These are phyloP conservation scores for Dyspetes luteomarginatus DNA, from an alignment of 2,888 invertebrate genomes.

Conservation along the genomic window DNA sequence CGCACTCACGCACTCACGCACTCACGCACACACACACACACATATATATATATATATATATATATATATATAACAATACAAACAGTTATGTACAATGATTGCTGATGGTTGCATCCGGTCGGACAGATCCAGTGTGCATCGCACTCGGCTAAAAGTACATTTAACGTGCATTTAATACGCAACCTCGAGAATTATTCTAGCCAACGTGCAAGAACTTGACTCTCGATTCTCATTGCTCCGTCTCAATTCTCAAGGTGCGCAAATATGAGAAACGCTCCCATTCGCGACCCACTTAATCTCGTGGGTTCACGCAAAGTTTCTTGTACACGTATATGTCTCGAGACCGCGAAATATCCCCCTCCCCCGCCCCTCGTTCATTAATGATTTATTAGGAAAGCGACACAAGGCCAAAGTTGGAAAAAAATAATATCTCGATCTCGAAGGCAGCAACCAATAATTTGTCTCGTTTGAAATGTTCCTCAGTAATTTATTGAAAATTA, in stretches of 20 bases:
- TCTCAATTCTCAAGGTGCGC: neutral
- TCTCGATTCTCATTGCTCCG: too few species aligned
- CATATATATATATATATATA: neutral
- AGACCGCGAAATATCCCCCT: neutral
- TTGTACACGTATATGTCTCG: neutral
- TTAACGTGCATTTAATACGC: neutral
- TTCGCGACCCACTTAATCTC: neutral
- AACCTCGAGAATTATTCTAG: neutral
- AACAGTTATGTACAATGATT: neutral
- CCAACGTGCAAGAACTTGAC: neutral
- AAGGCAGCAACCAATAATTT: neutral
- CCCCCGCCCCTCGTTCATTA: neutral
- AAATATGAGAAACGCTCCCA: constrained; percentile 6
- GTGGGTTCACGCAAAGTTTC: neutral
- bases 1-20: too few species aligned
- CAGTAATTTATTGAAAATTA: neutral
- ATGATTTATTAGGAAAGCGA: constrained; percentile 24
- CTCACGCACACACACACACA: too few species aligned
- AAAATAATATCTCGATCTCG: neutral
- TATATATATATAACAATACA: neutral
- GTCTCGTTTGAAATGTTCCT: neutral
- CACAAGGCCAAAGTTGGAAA: constrained; percentile 14
- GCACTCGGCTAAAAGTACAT: neutral
- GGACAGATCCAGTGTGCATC: neutral
- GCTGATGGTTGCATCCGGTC: constrained; percentile 24